These are phyloP conservation scores for Ceramica pisi DNA, from an alignment of 2,888 invertebrate species.

Conservation along the genomic window DNA sequence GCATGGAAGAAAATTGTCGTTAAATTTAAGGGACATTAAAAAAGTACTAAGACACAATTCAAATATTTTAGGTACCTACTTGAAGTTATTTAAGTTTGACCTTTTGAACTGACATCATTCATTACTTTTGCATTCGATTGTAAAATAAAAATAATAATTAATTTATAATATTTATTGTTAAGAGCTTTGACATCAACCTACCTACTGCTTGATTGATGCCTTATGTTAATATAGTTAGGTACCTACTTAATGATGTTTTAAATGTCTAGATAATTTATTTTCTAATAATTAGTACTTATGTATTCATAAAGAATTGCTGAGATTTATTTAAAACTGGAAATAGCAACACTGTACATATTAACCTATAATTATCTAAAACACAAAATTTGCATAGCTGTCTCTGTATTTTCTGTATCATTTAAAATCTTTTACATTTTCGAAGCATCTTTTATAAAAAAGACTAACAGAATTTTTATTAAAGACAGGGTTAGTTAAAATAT, in stretches of 20 bases:
- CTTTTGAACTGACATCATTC: slow-evolving; percentile 8
- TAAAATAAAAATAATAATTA: slow-evolving; percentile 23
- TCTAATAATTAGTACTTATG: too few relatives aligned
- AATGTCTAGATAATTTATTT: slow-evolving; percentile 15
- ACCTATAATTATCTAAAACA: not conserved
- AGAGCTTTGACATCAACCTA: slow-evolving; percentile 22
- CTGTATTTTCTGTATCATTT: not conserved
- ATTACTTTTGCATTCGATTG: slow-evolving; percentile 7
- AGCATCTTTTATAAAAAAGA: not conserved
- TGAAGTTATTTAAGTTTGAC: too few relatives aligned
- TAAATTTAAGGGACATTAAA: not conserved
- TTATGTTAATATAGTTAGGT: not conserved
- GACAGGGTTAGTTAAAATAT: slow-evolving; percentile 30
- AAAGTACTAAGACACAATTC: not conserved
- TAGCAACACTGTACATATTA: not conserved
- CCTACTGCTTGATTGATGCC: slow-evolving; percentile 22
- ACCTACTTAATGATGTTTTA: slow-evolving; percentile 20
- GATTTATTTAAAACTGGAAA: not conserved
- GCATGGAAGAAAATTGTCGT: not conserved
- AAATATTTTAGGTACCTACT: too few relatives aligned
- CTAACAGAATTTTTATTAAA: not conserved
- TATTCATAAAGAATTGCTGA: not conserved
- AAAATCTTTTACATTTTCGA: not conserved
- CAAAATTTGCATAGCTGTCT: not conserved
- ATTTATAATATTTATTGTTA: slow-evolving; percentile 19